Evolutionary conservation across 2,888 invertebrate species (phyloP), one percentile per base, ranked within the genome.

Genomic region (Ennomos erosarius): DNA sequence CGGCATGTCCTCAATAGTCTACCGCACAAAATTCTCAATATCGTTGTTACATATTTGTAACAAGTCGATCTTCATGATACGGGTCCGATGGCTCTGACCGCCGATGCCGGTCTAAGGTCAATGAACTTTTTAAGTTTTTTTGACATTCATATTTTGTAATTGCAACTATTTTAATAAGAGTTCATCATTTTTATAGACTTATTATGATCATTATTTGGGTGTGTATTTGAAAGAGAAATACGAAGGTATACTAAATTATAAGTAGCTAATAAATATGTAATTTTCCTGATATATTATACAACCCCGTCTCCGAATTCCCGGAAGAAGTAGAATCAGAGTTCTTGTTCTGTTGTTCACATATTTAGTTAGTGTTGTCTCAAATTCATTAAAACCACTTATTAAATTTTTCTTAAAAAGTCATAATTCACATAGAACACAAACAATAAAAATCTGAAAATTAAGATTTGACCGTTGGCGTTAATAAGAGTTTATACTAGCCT

Each of bases 11-110:
- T 66, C 49, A 52, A 9, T 55, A 66, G 9, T 16, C 42, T 55
- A 0, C 8, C 58, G 1, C 8, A 49, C 35, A 57, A 55, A 57
- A 55, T 62, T 65, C 62, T 69, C 68, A 65, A 67, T 70, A 69
- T 65, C 67, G 64, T 61, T 64, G 67, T 63, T 67, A 69, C 68
- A 67, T 72, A 72, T 73, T 70, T 68, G 70, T 73, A 69, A 65
- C 70, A 65, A 63, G 61, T 55, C 60, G 69, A 67, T 68, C 68
- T 59, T 38, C 68, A 50, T 62, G 70, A 67, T 67, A 67, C 66
- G 61, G 68, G 59, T 62, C 56, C 68, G 59, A 55, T 61, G 63
- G 51, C 69, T 48, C 49, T 11, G 33, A 47, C 48, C 51, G 62
- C 54, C 60, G 64, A 53, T 55, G 55, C 55, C 60, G 58, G 54